Percentiles rank a stretch among this genome's conserved stretches.
Conservation (phyloP, 2,888 invertebrate genomes). For the Bembecia ichneumoniformis region DNA sequence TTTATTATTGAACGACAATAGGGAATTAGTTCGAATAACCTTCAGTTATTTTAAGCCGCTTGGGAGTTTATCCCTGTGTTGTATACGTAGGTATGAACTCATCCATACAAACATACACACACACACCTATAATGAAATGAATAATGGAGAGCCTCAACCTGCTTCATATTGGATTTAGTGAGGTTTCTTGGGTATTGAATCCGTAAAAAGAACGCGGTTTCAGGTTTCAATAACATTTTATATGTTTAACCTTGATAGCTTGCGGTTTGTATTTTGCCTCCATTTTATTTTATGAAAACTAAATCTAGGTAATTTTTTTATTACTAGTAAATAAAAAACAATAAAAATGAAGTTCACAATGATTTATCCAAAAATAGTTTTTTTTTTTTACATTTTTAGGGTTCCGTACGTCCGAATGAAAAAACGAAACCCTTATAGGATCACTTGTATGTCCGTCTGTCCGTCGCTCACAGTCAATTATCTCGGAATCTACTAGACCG, state of each 20-base stretch:
- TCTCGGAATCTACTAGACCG: too few relatives aligned
- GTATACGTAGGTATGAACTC: background rate
- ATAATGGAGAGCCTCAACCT: conserved; percentile 36
- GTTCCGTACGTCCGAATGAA: too few relatives aligned
- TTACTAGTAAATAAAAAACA: too few relatives aligned
- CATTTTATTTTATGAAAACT: background rate
- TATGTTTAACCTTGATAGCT: background rate
- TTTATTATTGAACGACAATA: background rate
- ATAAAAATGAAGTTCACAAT: too few relatives aligned
- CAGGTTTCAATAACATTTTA: conserved; percentile 18
- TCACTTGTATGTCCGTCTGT: too few relatives aligned
- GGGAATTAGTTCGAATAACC: background rate
- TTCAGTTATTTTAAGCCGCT: background rate
- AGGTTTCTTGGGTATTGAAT: conserved; percentile 23
- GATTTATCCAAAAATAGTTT: too few relatives aligned
- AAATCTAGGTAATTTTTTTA: too few relatives aligned
- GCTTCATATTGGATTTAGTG: conserved; percentile 36
- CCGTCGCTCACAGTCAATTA: too few relatives aligned
- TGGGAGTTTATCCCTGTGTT: background rate
- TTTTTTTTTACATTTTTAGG: too few relatives aligned
- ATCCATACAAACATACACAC: too few relatives aligned
- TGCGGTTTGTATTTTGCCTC: background rate
- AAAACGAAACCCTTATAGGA: too few relatives aligned
- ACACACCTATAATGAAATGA: conserved; percentile 33
- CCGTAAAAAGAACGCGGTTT: conserved; percentile 17